These are phyloP conservation scores for human (Homo sapiens) DNA, from an alignment of 2,113 vertebrate genomes.

Conservation along the genomic window DNA sequence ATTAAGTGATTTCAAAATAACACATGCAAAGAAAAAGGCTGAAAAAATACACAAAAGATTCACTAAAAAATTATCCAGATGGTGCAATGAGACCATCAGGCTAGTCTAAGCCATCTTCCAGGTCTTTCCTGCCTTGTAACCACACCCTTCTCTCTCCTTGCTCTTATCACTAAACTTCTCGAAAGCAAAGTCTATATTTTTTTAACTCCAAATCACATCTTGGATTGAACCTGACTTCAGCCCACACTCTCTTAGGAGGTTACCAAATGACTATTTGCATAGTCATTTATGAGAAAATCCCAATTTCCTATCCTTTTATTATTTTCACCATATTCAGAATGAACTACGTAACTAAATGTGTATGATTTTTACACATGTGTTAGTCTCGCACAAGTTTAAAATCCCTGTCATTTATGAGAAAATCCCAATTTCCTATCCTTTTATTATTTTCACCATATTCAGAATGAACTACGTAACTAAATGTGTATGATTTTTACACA, in stretches of 20 bases:
- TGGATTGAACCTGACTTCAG: neutral
- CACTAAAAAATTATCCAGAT: neutral
- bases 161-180: neutral
- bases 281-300: neutral
- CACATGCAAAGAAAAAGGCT: neutral
- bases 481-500: neutral
- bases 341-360: neutral
- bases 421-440: too few species aligned
- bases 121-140: neutral
- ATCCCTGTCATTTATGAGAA: too few species aligned
- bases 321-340: neutral
- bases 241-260: neutral
- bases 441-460: too few species aligned
- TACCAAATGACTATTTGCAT: neutral
- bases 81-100: neutral
- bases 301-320: neutral
- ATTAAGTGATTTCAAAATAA: conserved; percentile 15
- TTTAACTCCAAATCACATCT: neutral
- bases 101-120: neutral
- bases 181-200: neutral
- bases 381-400: neutral
- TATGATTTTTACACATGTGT: neutral
- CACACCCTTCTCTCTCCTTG: neutral
- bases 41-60: neutral
- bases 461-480: too few species aligned